Percentiles rank a stretch among this genome's conserved stretches.
phyloP scores from a whole-genome alignment of 2,888 invertebrate species.

The Monoplex corrugatus region DNA sequence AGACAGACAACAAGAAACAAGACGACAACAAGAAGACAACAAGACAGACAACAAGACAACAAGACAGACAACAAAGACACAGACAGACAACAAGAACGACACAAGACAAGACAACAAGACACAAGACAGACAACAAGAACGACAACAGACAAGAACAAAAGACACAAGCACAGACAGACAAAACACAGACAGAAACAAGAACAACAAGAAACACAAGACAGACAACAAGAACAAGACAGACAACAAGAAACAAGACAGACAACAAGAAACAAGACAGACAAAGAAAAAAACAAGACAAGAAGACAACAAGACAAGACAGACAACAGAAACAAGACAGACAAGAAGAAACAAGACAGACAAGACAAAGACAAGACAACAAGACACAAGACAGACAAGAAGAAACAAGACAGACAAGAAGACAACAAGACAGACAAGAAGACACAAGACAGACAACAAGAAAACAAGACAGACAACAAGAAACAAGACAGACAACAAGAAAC shows the following conservation, averaged over 20 bases:
- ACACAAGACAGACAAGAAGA: background rate
- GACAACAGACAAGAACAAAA: background rate
- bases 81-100: background rate
- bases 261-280: background rate
- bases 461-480: background rate
- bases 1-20: background rate
- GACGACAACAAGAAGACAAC: background rate
- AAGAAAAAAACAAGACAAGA: background rate
- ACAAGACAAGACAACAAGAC: background rate
- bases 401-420: background rate
- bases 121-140: background rate
- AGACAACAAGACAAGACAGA: too few species aligned
- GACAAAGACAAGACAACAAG: background rate
- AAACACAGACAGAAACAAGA: too few species aligned
- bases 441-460: too few species aligned
- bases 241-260: background rate
- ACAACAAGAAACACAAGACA: background rate
- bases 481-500: background rate
- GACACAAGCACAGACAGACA: background rate
- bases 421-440: background rate
- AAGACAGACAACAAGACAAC: too few species aligned
- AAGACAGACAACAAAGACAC: too few species aligned
- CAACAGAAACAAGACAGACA: too few species aligned
- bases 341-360: background rate
- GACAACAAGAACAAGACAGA: background rate